A percentile compares a stretch with the other conserved stretches of the same genome.
These are phyloP conservation scores for Trachemys scripta DNA, from an alignment of 2,113 vertebrate species.

Conservation along the genomic window DNA sequence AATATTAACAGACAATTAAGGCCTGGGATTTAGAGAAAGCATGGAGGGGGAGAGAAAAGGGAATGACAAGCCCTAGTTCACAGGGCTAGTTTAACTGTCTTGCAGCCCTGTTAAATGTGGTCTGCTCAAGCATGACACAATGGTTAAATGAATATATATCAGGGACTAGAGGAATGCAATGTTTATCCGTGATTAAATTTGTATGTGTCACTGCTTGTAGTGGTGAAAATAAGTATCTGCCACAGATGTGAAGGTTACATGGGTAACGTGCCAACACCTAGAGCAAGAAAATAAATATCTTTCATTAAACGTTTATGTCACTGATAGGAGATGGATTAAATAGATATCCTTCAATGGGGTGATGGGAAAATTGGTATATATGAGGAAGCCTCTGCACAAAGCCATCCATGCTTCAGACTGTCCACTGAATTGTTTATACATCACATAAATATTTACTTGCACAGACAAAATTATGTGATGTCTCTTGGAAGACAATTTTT, in stretches of 20 bases:
- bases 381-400: background rate
- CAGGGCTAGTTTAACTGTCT: background rate
- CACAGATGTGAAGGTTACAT: background rate
- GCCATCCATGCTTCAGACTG: background rate
- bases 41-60: too few species aligned
- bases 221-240: background rate
- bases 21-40: background rate
- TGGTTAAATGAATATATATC: background rate
- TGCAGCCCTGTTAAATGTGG: background rate
- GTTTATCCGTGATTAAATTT: background rate
- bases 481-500: background rate
- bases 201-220: background rate
- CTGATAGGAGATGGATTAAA: background rate
- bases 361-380: background rate
- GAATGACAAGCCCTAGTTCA: background rate
- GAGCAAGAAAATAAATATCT: background rate
- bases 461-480: too few species aligned
- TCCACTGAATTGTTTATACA: fast-evolving
- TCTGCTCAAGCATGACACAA: fast-evolving
- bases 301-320: background rate
- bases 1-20: background rate
- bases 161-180: background rate
- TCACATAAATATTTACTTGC: too few species aligned
- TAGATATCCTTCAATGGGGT: fast-evolving
- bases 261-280: background rate